Evolutionary conservation across 2,113 vertebrate genomes (phyloP), one percentile per base, ranked within the genome.

Genomic region (Salvelinus namaycush): DNA sequence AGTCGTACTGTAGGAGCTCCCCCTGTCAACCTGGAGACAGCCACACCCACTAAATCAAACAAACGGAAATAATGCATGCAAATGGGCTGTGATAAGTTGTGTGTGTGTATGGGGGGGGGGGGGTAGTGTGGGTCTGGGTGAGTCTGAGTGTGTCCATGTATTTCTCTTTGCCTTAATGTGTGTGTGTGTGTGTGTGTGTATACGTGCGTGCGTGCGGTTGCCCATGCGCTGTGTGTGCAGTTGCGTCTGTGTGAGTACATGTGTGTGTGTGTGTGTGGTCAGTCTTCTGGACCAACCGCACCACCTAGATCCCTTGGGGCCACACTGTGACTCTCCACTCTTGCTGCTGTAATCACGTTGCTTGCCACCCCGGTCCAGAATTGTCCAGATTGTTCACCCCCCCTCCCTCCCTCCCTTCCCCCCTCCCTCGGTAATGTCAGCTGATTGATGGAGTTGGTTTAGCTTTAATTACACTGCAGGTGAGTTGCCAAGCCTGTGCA

Each of bases 371-470:
- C 87, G 87, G 79, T 82, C 88, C 80, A 85, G 81, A 88, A 91
- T 92, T 90, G 85, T 73, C 79, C 83, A 88, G 88, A 91, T 90
- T 92, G 89, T 87, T 89, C 86, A 70, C 27, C 83, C 86, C 83
- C 79, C 78, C 24, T 1, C 1, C 26, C 26, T 1, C 26, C 48
- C 72, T 51, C 49, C 70, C 22, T 51, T 60, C 77, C 2, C 51
- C 68, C 71, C 83, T 88, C 60, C 68, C 2, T 60, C 70, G 66
- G 83, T 89, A 89, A 88, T 88, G 87, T 80, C 87, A 84, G 84
- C 87, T 90, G 90, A 93, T 91, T 90, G 90, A 91, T 92, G 89
- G 88, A 89, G 88, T 91, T 91, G 90, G 87, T 91, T 91, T 91
- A 83, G 82, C 87, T 91, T 92, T 93, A 93, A 92, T 92, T 91